Evolutionary conservation across 2,888 invertebrate genomes (phyloP), one percentile per base, ranked within the genome.

Genomic region (Nomada flava): DNA sequence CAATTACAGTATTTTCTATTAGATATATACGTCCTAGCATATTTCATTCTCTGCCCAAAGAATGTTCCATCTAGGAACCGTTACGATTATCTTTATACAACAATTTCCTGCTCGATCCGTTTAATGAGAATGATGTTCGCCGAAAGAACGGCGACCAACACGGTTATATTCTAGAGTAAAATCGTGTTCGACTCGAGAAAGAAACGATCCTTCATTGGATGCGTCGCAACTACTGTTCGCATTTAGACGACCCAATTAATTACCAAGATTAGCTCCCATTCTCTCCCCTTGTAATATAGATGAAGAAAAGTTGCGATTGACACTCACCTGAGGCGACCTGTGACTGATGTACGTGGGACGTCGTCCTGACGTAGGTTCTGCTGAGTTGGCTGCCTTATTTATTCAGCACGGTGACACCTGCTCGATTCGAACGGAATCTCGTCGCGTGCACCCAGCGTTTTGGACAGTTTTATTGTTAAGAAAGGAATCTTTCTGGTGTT

Each of bases 331-430:
- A 90, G 87, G 86, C 84, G 87, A 90, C 83, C 84, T 88, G 90
- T 89, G 90, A 89, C 89, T 90, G 93, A 88, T 90, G 91, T 89
- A 91, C 90, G 88, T 92, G 90, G 92, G 91, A 92, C 91, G 91
- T 90, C 90, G 90, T 89, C 87, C 88, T 91, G 91, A 89, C 89
- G 90, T 85, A 87, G 84, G 70, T 87, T 76, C 83, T 76, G 76
- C 79, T 80, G 80, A 83, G 47, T 15, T 53, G 74, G 75, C 62
- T 72, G 15, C 29, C 63, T 70, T 85, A 81, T 85, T 77, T 86
- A 82, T 86, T 83, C 77, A 79, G 69, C 79, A 76, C 86, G 88
- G 68, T 82, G 88, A 84, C 86, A 88, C 76, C 84, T 79, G 76
- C 83, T 78, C 77, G 85, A 85, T 86, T 85, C 83, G 81, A 80